Evolutionary conservation across 2,888 invertebrate species (phyloP).

Genomic region (Cerceris ruficornis): DNA sequence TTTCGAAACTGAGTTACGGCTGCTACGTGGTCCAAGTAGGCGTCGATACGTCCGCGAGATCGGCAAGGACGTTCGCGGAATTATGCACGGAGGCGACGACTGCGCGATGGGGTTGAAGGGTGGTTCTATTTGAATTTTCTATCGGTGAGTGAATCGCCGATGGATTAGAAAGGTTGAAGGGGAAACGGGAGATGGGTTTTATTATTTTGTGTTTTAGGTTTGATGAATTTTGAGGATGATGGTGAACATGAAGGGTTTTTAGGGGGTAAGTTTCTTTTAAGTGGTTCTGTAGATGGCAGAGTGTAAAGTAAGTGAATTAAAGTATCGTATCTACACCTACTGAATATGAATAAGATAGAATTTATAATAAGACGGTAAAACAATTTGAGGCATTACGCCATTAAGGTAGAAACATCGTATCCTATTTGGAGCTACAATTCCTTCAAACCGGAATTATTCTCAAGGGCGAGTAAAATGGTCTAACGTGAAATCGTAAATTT

Average conservation of each 20-base stretch:
- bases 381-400: too few relatives aligned
- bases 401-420: too few relatives aligned
- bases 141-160: not conserved
- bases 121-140: constrained; percentile 51
- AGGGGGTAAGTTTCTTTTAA: too few relatives aligned
- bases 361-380: too few relatives aligned
- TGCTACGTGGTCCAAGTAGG: constrained; percentile 72
- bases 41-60: constrained; percentile 57
- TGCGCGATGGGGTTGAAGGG: not conserved
- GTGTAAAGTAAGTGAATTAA: too few relatives aligned
- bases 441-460: not conserved
- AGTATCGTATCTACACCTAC: too few relatives aligned
- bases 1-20: constrained; percentile 78
- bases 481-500: constrained; percentile 7
- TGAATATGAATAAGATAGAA: too few relatives aligned
- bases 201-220: not conserved
- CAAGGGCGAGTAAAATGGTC: not conserved
- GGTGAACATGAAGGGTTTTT: not conserved
- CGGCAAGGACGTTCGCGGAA: constrained; percentile 41
- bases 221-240: not conserved
- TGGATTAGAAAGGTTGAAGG: not conserved
- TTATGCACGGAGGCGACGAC: constrained; percentile 53
- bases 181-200: not conserved
- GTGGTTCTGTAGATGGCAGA: too few relatives aligned
- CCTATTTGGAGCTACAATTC: not conserved